Conservation (phyloP, 2,113 vertebrate genomes). For the Lycaon pictus region DNA sequence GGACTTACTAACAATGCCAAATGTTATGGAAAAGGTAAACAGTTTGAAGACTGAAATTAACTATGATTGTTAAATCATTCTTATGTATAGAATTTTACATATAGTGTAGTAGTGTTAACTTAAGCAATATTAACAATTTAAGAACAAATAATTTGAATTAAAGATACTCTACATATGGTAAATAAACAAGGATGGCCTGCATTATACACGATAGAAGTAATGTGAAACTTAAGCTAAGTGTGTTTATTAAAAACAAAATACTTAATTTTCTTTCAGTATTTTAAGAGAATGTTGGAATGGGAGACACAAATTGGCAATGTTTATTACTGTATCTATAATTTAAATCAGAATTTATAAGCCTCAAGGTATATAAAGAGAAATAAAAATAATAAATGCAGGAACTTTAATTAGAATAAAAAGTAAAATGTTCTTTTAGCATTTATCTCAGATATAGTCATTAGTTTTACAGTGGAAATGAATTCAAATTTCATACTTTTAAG, state of each 20-base stretch:
- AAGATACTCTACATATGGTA: neutral
- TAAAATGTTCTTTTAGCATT: conserved; percentile 77
- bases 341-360: conserved; percentile 75
- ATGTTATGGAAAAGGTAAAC: neutral
- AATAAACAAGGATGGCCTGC: neutral
- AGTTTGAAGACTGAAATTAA: neutral
- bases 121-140: neutral
- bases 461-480: conserved; percentile 80
- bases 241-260: conserved; percentile 31
- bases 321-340: conserved; percentile 72
- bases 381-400: conserved; percentile 78
- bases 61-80: neutral
- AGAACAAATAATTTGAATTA: conserved; percentile 30
- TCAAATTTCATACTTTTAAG: conserved; percentile 79
- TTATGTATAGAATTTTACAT: neutral
- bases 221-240: neutral
- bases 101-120: neutral
- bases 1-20: neutral
- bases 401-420: conserved; percentile 82
- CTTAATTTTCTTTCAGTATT: conserved; percentile 16
- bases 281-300: conserved; percentile 52
- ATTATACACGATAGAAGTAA: neutral
- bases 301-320: conserved; percentile 72
- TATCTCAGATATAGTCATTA: conserved; percentile 78
- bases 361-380: conserved; percentile 74